phyloP scores from a whole-genome alignment of 1,140 invertebrate genomes.

The Nautilus pompilius region DNA sequence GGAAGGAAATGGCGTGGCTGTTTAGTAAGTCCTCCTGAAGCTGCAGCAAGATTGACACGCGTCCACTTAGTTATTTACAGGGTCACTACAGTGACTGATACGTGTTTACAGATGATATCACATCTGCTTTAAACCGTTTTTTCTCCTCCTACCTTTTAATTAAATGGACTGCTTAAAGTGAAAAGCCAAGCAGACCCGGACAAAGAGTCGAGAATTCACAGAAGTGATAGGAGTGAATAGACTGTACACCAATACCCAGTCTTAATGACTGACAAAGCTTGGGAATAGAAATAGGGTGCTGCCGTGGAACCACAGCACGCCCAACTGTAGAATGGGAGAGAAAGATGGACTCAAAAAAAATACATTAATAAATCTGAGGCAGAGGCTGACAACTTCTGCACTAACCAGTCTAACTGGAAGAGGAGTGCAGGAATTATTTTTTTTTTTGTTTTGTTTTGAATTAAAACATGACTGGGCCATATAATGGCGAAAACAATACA shows the following conservation, averaged over 20 bases:
- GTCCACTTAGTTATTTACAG: not conserved
- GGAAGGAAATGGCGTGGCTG: not conserved
- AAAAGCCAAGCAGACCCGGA: not conserved
- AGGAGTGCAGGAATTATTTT: not conserved
- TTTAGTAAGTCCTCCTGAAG: not conserved
- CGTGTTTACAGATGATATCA: not conserved
- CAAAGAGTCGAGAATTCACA: not conserved
- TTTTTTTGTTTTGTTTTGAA: no score
- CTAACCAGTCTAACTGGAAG: not conserved
- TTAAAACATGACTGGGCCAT: constrained; percentile 4
- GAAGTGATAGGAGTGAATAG: not conserved
- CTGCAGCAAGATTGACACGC: not conserved
- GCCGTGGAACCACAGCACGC: not conserved
- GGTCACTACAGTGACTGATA: constrained; percentile 2
- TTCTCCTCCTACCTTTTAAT: not conserved
- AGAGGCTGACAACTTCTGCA: not conserved
- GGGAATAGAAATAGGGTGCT: not conserved
- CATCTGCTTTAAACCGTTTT: not conserved
- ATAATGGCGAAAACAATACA: constrained; percentile 1
- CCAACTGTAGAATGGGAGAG: not conserved
- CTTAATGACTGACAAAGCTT: not conserved
- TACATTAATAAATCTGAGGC: not conserved
- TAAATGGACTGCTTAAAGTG: not conserved
- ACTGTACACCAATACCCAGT: no score
- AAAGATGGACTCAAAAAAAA: not conserved